Conservation (phyloP, 2,888 invertebrate genomes). For the Andrena dorsata region DNA sequence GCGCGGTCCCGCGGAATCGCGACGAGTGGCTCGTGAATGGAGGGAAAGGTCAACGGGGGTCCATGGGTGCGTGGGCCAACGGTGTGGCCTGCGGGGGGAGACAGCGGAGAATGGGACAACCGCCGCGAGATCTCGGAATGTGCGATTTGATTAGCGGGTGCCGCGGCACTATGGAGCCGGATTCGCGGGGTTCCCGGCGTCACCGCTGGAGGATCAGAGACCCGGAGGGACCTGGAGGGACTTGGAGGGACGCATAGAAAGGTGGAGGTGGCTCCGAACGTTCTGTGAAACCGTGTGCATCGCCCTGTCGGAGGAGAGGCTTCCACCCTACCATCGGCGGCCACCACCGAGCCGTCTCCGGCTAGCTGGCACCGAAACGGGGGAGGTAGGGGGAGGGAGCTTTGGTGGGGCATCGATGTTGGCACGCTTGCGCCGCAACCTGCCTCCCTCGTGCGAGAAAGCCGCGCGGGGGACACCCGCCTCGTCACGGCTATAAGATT, state of each 20-base stretch:
- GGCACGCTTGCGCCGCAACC: conserved; percentile 69
- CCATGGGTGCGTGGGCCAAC: not conserved
- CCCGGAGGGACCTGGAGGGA: conserved; percentile 66
- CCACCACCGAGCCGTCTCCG: conserved; percentile 68
- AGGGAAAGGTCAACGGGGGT: conserved; percentile 1
- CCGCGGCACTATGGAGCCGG: conserved; percentile 70
- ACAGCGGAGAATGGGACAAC: conserved; percentile 30
- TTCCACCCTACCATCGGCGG: conserved; percentile 68
- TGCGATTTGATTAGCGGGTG: conserved; percentile 76
- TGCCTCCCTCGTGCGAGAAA: conserved; percentile 61
- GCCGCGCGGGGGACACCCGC: conserved; percentile 42
- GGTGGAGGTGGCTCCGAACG: conserved; percentile 68
- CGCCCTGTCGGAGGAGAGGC: conserved; percentile 66
- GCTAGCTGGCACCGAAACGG: conserved; percentile 42
- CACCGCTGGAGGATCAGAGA: conserved; percentile 64
- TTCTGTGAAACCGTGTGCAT: conserved; percentile 62
- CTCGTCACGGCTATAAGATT: conserved; percentile 60
- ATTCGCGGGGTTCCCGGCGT: conserved; percentile 66
- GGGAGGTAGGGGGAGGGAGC: conserved; percentile 21
- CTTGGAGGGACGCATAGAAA: conserved; percentile 65
- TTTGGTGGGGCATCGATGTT: conserved; percentile 63
- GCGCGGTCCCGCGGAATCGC: not conserved
- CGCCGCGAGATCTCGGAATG: conserved; percentile 59
- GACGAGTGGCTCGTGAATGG: not conserved
- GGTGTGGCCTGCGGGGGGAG: not conserved